These are phyloP conservation scores for Hirtodrosophila histrioides DNA, from an alignment of 2,888 invertebrate species.

Conservation along the genomic window DNA sequence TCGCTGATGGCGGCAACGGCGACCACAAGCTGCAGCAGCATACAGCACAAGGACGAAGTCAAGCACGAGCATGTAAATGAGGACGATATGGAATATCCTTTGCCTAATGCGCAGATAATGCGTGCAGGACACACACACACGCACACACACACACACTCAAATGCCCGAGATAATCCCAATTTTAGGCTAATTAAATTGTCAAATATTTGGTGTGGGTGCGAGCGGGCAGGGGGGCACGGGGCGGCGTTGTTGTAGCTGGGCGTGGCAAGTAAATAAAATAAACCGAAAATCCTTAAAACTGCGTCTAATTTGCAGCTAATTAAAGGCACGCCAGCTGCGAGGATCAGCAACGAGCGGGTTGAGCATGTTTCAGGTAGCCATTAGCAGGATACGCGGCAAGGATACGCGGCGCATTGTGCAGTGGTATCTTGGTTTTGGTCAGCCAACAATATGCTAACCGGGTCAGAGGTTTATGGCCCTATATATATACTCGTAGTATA, in stretches of 20 bases:
- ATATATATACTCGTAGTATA: not conserved
- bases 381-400: not conserved
- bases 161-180: constrained; percentile 73
- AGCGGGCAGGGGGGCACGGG: constrained; percentile 12
- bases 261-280: constrained; percentile 41
- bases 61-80: not conserved
- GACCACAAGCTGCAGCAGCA: constrained; percentile 71
- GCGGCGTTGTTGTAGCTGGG: constrained; percentile 23
- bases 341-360: constrained; percentile 21
- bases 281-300: constrained; percentile 21
- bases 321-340: constrained; percentile 57
- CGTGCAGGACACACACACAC: constrained; percentile 29
- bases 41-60: constrained; percentile 9
- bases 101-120: constrained; percentile 35
- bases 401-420: constrained; percentile 8
- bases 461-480: constrained; percentile 59
- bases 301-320: constrained; percentile 56
- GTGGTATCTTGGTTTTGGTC: constrained; percentile 33
- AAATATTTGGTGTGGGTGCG: constrained; percentile 75
- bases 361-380: constrained; percentile 32
- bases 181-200: constrained; percentile 83
- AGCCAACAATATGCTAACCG: constrained; percentile 59
- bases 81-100: constrained; percentile 9
- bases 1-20: constrained; percentile 66
- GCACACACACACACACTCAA: constrained; percentile 6